Conservation (phyloP, 2,113 vertebrate genomes). For the Leiothrix lutea region DNA sequence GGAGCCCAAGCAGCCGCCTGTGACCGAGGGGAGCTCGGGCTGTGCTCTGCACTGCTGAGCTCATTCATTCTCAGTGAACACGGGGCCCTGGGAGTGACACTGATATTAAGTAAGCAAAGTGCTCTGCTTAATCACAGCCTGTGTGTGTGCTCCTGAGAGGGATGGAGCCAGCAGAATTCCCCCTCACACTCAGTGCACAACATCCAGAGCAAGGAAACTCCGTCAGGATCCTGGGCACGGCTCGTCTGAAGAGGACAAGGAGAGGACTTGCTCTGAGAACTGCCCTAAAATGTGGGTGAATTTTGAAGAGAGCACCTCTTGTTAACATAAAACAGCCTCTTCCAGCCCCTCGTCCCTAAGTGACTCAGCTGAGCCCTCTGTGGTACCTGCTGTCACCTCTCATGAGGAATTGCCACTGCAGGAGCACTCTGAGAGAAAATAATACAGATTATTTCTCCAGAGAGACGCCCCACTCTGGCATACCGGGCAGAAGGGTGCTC, state of each 20-base stretch:
- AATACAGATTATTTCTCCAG: neutral
- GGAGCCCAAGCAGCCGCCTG: neutral
- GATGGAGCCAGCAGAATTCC: neutral
- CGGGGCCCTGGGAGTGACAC: neutral
- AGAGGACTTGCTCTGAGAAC: neutral
- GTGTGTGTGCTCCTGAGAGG: neutral
- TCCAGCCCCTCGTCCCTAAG: neutral
- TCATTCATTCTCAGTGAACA: neutral
- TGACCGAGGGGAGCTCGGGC: neutral
- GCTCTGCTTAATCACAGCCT: neutral
- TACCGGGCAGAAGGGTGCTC: neutral
- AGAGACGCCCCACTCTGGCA: neutral
- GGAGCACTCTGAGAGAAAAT: neutral
- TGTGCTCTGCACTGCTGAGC: neutral
- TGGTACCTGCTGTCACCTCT: neutral
- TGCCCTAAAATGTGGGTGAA: neutral
- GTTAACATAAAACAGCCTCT: neutral
- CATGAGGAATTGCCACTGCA: neutral
- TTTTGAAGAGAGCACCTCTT: neutral
- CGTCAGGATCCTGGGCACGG: neutral
- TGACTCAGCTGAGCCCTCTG: neutral
- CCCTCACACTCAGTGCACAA: neutral
- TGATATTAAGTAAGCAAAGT: neutral
- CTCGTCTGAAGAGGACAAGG: neutral
- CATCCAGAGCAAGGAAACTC: fast-evolving